These are phyloP conservation scores for Bombus consobrinus DNA, from an alignment of 1,140 invertebrate species.

Conservation along the genomic window DNA sequence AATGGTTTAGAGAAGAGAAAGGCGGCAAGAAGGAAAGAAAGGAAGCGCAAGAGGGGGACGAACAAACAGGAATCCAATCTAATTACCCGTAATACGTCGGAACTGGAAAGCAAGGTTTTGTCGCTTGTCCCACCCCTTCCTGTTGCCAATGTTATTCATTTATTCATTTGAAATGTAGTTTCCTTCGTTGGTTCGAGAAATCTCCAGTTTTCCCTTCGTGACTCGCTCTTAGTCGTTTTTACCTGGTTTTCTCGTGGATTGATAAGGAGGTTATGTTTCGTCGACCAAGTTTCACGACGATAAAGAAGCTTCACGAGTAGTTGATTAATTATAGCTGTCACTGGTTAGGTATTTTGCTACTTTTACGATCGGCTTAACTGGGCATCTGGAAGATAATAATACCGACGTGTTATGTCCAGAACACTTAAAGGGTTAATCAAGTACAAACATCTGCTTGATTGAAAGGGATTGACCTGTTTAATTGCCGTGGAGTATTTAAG, in stretches of 20 bases:
- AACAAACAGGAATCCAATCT: slow-evolving; percentile 73
- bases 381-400: background rate
- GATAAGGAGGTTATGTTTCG: background rate
- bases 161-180: slow-evolving; percentile 66
- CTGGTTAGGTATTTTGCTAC: background rate
- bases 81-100: slow-evolving; percentile 77
- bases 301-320: too few relatives aligned
- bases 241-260: too few relatives aligned
- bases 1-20: slow-evolving; percentile 13
- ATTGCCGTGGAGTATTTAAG: background rate
- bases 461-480: background rate
- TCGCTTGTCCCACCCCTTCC: slow-evolving; percentile 65
- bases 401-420: background rate
- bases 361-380: background rate
- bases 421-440: background rate
- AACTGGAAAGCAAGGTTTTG: slow-evolving; percentile 74
- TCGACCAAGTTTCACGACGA: background rate
- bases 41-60: slow-evolving; percentile 4
- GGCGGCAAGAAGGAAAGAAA: slow-evolving; percentile 25
- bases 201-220: background rate
- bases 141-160: slow-evolving; percentile 70
- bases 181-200: slow-evolving; percentile 6
- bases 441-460: slow-evolving; percentile 3
- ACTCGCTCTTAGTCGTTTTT: background rate
- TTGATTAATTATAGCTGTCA: background rate